Percentiles rank a stretch among this genome's conserved stretches.
Evolutionary conservation across 2,797 vertebrate species (phyloP).

Genomic region (Siniperca obscura): DNA sequence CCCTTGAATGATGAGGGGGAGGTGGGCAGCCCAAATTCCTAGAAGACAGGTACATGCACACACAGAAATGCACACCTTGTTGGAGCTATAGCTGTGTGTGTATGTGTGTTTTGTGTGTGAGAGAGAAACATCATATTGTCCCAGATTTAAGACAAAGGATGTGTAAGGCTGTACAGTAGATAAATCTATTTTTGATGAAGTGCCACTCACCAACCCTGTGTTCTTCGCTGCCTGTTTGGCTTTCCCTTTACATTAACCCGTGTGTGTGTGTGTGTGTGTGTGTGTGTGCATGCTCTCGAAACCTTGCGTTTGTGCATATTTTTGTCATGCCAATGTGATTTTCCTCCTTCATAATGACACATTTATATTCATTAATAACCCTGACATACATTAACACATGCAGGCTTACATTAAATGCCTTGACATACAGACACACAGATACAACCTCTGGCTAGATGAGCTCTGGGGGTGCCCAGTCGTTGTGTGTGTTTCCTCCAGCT

Average conservation of each 20-base stretch:
- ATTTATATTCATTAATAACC: conserved; percentile 62
- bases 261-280: conserved; percentile 14
- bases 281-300: background rate
- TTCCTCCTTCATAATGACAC: conserved; percentile 35
- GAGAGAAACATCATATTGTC: conserved; percentile 31
- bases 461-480: conserved; percentile 48
- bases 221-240: conserved; percentile 2
- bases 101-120: background rate
- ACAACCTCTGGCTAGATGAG: conserved; percentile 55
- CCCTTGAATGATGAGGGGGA: conserved; percentile 49
- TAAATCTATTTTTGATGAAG: conserved; percentile 79
- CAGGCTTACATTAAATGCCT: conserved; percentile 51
- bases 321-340: conserved; percentile 29
- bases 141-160: conserved; percentile 74
- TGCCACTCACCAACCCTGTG: conserved; percentile 38
- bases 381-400: conserved; percentile 46
- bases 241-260: conserved; percentile 25
- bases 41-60: conserved; percentile 34
- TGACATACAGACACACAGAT: conserved; percentile 31
- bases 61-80: conserved; percentile 14
- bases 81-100: background rate
- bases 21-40: conserved; percentile 20
- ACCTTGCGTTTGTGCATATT: conserved; percentile 21
- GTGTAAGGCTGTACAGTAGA: conserved; percentile 49
- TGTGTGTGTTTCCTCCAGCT: conserved; percentile 68